Conservation (phyloP, 2,113 vertebrate species). For the Leptodactylus fuscus region DNA sequence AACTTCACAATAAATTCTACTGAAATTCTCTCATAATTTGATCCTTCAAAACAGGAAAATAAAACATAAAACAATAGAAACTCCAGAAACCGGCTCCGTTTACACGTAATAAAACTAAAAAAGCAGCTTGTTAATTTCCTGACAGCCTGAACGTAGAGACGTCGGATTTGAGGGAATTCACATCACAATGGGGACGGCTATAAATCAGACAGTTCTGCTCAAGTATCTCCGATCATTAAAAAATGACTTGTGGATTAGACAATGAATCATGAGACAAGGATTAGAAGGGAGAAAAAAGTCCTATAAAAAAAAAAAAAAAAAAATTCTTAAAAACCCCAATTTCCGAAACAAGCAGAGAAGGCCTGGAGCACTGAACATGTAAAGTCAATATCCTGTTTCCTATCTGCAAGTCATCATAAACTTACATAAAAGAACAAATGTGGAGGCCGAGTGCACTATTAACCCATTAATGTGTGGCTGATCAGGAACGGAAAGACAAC, state of each 20-base stretch:
- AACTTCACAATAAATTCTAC: background rate
- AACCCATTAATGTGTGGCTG: background rate
- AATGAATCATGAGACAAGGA: background rate
- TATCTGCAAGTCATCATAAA: slow-evolving; percentile 47
- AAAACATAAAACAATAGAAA: background rate
- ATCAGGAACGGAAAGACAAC: too few relatives aligned
- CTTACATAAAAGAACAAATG: slow-evolving; percentile 38
- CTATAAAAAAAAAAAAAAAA: background rate
- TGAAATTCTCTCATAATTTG: background rate
- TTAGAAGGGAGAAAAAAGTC: slow-evolving; percentile 10
- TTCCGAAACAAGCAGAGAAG: slow-evolving; percentile 18
- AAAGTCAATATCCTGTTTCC: slow-evolving; percentile 54
- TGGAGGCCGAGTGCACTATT: background rate
- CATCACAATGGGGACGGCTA: slow-evolving; percentile 8
- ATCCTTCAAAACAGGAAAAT: background rate
- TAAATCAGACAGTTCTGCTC: background rate
- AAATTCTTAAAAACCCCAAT: background rate
- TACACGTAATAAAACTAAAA: background rate
- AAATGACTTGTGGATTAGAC: slow-evolving; percentile 9
- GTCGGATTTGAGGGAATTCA: background rate
- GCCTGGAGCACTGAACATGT: slow-evolving; percentile 46
- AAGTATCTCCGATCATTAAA: slow-evolving; percentile 2
- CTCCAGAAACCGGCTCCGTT: background rate
- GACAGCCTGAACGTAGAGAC: background rate
- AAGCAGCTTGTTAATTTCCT: background rate